A percentile compares a stretch with the other conserved stretches of the same genome.
Evolutionary conservation across 92 coral and sea anemone species (phyloP).

Genomic region (Parazoanthus atlanticus): DNA sequence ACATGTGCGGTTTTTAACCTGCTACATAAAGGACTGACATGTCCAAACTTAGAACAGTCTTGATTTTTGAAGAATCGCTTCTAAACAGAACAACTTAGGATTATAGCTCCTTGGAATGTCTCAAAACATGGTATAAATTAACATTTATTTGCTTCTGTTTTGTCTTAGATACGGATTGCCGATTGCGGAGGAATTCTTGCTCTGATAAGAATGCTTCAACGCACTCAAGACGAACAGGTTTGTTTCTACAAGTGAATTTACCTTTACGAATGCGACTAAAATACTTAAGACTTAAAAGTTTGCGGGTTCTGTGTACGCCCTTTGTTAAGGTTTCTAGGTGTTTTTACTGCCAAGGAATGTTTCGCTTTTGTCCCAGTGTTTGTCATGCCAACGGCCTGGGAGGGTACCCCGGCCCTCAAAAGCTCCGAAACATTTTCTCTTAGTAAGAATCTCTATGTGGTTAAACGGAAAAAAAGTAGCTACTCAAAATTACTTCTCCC

Average conservation of each 20-base stretch:
- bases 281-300: no score
- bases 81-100: background rate
- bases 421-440: no score
- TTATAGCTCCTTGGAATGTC: background rate
- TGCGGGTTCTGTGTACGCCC: background rate
- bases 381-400: no score
- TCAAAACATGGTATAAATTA: background rate
- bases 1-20: background rate
- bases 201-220: constrained; percentile 80
- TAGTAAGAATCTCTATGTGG: no score
- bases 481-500: no score
- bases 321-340: no score
- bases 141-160: background rate
- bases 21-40: background rate
- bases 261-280: no score
- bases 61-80: background rate
- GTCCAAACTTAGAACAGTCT: constrained; percentile 18
- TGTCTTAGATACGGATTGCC: constrained; percentile 74
- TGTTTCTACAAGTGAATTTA: background rate
- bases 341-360: no score
- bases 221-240: constrained; percentile 87
- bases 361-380: no score
- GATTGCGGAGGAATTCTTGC: constrained; percentile 92
- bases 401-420: no score
- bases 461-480: no score